Evolutionary conservation across 2,888 invertebrate species (phyloP).

Genomic region (Philonicus albiceps): DNA sequence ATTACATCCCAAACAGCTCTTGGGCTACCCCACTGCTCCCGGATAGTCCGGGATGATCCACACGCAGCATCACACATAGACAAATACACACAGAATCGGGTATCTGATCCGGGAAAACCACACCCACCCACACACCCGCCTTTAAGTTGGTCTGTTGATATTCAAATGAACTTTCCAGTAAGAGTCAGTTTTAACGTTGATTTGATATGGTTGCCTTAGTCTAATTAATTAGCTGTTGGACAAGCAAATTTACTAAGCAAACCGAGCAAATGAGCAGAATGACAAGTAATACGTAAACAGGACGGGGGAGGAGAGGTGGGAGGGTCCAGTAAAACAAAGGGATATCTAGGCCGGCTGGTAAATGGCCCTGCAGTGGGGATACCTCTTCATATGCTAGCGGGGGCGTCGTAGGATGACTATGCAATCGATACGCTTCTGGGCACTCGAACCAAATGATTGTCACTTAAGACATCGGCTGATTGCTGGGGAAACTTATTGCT

Average conservation of each 20-base stretch:
- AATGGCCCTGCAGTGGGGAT: neutral
- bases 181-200: conserved; percentile 25
- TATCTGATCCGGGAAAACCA: neutral
- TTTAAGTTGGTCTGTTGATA: conserved; percentile 8
- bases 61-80: neutral
- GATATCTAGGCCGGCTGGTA: neutral
- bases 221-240: conserved; percentile 34
- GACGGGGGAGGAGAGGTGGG: neutral
- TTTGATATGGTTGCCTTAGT: conserved; percentile 33
- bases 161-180: conserved; percentile 17
- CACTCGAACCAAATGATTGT: neutral
- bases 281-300: conserved; percentile 15
- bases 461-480: neutral
- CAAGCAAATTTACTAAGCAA: conserved; percentile 27
- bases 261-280: conserved; percentile 32
- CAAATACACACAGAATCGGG: neutral
- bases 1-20: neutral
- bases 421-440: neutral
- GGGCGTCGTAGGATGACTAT: neutral
- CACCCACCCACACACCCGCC: neutral
- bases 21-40: neutral
- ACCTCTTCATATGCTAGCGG: neutral
- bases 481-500: neutral
- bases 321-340: neutral
- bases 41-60: neutral